Base-by-base conservation (phyloP, 1,140 invertebrate species). In the Kradibia gibbosae region DNA sequence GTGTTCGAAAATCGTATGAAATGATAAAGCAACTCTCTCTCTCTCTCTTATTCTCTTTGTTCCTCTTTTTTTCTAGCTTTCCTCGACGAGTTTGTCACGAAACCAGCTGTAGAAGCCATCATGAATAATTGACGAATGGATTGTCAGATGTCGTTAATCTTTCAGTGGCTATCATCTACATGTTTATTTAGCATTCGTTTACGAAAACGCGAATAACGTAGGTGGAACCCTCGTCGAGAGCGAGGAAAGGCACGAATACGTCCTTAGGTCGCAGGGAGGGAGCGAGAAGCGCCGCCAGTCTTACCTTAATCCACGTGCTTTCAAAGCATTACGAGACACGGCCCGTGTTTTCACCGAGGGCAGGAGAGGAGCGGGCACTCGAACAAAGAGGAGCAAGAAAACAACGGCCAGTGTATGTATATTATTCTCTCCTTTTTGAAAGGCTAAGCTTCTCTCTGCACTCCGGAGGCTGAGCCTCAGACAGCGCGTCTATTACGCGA, bases 281-380 rank as follows among this genome's bases (percentile, higher is more conserved):
- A 48, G 3, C 25, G 22, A 7, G 31, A 22, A 28, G 45, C 25
- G 13, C 22, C 62, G 28, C 11, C 1, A 39, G 8, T 74, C n/a
- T 55, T n/a, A n/a, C 50, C 28, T 3, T 53, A n/a, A 28, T 53
- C 34, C 53, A 75, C 22, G 53, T 75, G 73, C 22, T 48, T 75
- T 60, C 25, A 75, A 75, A 57, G 53, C 25, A 60, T 42, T 60
- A 34, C 53, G 22, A 60, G 73, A 39, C 53, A 22, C 39, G 5
- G 3, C 15, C 45, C 31, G 1, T 36, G 13, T 20, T 3, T 25
- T 10, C 36, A 57, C 1, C 2, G n/a, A 17, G 8, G 57, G 1
- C 25, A 28, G n/a, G 15, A 60, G 55, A 15, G 25, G 25, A 45
- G n/a, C 45, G 71, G 17, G 45, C 15, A 53, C 53, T 28, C 15